Base-by-base conservation (phyloP, 2,888 invertebrate genomes). In the Brachypterus glaber region DNA sequence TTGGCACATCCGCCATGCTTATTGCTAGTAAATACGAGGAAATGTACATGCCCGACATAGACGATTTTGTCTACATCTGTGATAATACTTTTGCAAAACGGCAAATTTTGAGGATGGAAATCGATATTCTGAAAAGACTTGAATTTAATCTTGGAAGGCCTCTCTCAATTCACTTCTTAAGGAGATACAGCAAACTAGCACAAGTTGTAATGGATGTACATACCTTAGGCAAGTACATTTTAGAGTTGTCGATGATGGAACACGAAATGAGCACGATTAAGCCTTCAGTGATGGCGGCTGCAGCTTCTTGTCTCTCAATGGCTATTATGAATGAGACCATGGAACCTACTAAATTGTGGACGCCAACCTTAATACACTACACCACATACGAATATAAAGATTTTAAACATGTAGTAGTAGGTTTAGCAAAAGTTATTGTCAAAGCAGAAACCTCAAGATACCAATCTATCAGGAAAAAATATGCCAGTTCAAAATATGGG, bases 1-100 rank as follows among this genome's bases (percentile, higher is more conserved):
- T 93, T 8, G 95, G 93, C 3, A 82, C 89, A 1, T 80, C 91
- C 0, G 82, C 91, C 0, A 77, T 96, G 73, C 82, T 90, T 54
- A 77, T 95, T 36, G 93, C 96, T 1, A 78, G 84, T 56, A 97
- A 97, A 64, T 95, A 90, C 57, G 96, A 97, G 67, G 97, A 97
- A 69, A 82, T 92, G 55, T 90, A 82, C 55, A 76, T 85, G 1
- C 92, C 95, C 0, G 85, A 87, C 30, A 74, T 92, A 14, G 70
- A 67, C 4, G 96, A 97, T 66, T 93, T 93, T 67, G 83, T 88
- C 9, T 90, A 83, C 60, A 84, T 96, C 37, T 87, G 92, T 7
- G 93, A 92, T 65, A 79, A 86, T 58, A 79, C 90, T 0, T 96
- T 88, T 62, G 75, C 75, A 3, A 82, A 79, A 53, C 58, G 69